Base-by-base conservation (phyloP, 2,888 invertebrate species). In the Nasonia oneida region DNA sequence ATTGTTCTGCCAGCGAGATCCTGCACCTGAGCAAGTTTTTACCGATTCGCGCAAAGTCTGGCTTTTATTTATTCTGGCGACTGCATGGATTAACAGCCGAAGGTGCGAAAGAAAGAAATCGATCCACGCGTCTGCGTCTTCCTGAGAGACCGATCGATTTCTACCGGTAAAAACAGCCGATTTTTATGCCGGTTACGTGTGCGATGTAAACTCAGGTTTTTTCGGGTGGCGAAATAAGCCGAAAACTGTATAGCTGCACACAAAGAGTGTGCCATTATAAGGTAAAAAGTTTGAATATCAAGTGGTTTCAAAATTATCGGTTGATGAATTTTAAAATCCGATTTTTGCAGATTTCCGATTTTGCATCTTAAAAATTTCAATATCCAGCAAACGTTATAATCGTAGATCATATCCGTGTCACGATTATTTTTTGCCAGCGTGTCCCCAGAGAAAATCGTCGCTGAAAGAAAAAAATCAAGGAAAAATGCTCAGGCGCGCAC, bases 1-100 rank as follows among this genome's bases (percentile, higher is more conserved):
- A 77, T 77, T 77, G 76, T 77, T 39, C 61, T 53, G 15, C 23
- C 53, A 57, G n/a, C 39, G 39, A 15, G 1, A 47, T 76, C 50
- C 37, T 53, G 33, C 29, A 23, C 6, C 39, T n/a, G 50, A 33
- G 39, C 76, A 61, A 61, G 37, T 57, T 77, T 77, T 77, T 77
- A n/a, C 37, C n/a, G 50, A 75, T 53, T 75, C 33, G 4, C 2
- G 12, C 23, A 12, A 33, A 53, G 76, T 33, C 61, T 61, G 64
- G 64, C 23, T 39, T 61, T 57, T 61, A 61, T 77, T 57, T 61
- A 10, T 76, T 64, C 23, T 64, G 64, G 23, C 64, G 64, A 23
- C 64, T 23, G 64, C 10, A 23, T 64, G 23, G 29, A 64, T 64
- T 64, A 64, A 23, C n/a, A 29, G 64, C 18, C n/a, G 23, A 64